Evolutionary conservation across 2,797 vertebrate genomes (phyloP).

Genomic region (Thalassophryne amazonica): DNA sequence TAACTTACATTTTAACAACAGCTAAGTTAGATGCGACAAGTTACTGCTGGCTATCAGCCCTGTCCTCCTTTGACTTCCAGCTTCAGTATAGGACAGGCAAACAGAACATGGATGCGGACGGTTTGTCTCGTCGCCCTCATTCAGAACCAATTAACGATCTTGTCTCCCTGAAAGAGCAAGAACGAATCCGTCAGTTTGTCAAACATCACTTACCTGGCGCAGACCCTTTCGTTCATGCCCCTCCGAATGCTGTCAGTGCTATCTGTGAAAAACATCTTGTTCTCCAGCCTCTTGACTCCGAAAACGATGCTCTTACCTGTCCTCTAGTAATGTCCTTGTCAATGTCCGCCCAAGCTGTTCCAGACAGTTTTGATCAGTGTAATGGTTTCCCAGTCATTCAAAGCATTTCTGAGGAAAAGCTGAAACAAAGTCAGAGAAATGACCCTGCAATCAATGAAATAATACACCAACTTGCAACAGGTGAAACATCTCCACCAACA

Average conservation of each 20-base stretch:
- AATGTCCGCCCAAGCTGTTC: background rate
- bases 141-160: background rate
- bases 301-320: background rate
- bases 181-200: constrained; percentile 10
- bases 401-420: background rate
- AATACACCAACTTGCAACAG: too few species aligned
- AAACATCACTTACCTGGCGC: background rate
- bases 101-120: constrained; percentile 8
- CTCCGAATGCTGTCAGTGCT: background rate
- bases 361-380: background rate
- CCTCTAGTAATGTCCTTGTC: background rate
- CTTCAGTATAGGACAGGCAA: constrained; percentile 10
- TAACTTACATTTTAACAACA: too few species aligned
- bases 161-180: constrained; percentile 5
- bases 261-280: constrained; percentile 3
- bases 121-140: constrained; percentile 9
- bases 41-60: too few species aligned
- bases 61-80: too few species aligned
- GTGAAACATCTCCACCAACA: background rate
- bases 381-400: background rate
- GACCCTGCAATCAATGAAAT: too few species aligned
- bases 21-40: too few species aligned
- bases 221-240: background rate
- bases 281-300: too few species aligned
- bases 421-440: background rate